phyloP scores from a whole-genome alignment of 2,113 vertebrate species.

The Crotalus helleri region DNA sequence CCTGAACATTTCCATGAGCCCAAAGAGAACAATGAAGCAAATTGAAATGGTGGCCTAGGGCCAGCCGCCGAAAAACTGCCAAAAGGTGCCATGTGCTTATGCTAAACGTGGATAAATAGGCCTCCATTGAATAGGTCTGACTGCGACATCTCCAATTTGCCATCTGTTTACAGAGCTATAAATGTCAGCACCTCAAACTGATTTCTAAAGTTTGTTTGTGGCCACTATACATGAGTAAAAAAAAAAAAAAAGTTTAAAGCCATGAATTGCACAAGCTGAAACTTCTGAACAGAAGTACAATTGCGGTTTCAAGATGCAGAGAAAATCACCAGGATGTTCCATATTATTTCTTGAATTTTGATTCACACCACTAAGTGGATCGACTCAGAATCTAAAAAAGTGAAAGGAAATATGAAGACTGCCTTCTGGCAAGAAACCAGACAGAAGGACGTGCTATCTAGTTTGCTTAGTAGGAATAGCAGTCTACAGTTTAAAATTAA shows the following conservation, averaged over 20 bases:
- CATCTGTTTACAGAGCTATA: not conserved
- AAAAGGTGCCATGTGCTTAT: not conserved
- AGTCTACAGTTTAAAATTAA: not conserved
- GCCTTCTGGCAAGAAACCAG: not conserved
- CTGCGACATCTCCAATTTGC: not conserved
- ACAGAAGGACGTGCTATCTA: not conserved
- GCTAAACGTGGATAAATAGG: not conserved
- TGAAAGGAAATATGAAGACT: not conserved
- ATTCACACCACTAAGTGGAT: not conserved
- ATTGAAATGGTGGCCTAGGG: not conserved
- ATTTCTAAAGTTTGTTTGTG: not conserved
- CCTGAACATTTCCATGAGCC: not conserved
- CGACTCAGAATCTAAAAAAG: not conserved
- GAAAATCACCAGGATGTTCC: not conserved
- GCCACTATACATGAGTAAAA: not conserved
- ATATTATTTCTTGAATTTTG: not conserved
- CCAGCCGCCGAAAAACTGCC: not conserved
- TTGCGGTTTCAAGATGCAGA: not conserved
- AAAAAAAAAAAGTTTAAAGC: not conserved
- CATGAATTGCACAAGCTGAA: not conserved
- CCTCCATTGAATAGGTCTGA: not conserved
- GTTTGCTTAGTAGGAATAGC: not conserved
- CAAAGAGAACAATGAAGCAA: not conserved
- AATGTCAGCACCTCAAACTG: not conserved
- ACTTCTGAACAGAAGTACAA: not conserved